Conservation (phyloP, 2,797 vertebrate species). For the Thalassophryne amazonica region DNA sequence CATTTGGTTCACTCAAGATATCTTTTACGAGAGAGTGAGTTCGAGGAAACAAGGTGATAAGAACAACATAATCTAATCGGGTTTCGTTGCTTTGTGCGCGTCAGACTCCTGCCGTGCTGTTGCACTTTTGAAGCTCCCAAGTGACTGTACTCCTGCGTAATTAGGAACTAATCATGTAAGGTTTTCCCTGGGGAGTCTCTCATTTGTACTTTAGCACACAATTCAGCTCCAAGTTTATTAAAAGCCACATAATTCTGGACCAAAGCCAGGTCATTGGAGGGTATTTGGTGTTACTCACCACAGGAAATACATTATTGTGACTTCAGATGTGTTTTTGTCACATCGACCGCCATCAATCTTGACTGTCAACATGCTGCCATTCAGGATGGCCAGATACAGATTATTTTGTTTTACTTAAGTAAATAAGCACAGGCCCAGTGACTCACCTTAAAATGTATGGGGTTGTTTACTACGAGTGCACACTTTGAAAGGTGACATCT, state of each 20-base stretch:
- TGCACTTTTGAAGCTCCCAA: background rate
- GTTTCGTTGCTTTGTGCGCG: background rate
- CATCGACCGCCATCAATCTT: too few relatives aligned
- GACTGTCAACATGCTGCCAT: too few relatives aligned
- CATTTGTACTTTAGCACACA: background rate
- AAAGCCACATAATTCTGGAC: background rate
- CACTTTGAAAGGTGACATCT: too few relatives aligned
- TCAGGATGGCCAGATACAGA: too few relatives aligned
- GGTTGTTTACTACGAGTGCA: too few relatives aligned
- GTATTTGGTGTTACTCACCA: background rate
- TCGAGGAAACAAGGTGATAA: background rate
- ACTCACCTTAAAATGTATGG: too few relatives aligned
- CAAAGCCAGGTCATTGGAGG: background rate
- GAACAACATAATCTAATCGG: background rate
- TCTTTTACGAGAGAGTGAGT: background rate
- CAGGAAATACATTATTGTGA: too few relatives aligned
- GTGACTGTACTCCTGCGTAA: background rate
- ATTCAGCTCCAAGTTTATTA: background rate
- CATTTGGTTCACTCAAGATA: background rate
- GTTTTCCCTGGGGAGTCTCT: background rate
- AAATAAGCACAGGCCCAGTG: too few relatives aligned
- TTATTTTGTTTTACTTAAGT: too few relatives aligned
- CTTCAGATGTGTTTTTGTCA: too few relatives aligned
- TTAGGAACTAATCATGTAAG: background rate
- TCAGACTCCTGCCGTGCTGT: background rate